Percentiles rank a stretch among this genome's conserved stretches.
Evolutionary conservation across 2,888 invertebrate genomes (phyloP).

Genomic region (Hirtodrosophila histrioides): DNA sequence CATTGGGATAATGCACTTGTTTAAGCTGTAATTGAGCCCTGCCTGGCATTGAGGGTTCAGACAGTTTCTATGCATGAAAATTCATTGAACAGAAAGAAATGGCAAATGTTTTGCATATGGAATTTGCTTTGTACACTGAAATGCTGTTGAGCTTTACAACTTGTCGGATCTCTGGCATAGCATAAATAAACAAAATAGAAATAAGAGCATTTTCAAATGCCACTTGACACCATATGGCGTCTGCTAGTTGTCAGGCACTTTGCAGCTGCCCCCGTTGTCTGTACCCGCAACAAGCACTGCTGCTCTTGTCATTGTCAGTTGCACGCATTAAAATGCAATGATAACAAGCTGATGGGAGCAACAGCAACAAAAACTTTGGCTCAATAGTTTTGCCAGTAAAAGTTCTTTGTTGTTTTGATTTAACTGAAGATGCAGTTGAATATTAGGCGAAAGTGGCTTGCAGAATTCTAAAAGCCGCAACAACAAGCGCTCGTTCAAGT

Average conservation of each 20-base stretch:
- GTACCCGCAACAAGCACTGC: background rate
- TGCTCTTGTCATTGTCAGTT: slow-evolving; percentile 62
- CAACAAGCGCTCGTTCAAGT: slow-evolving; percentile 53
- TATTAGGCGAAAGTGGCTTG: slow-evolving; percentile 77
- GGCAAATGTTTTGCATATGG: slow-evolving; percentile 12
- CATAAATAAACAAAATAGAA: slow-evolving; percentile 70
- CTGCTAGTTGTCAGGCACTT: slow-evolving; percentile 46
- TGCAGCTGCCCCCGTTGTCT: slow-evolving; percentile 16
- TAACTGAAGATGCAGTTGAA: slow-evolving; percentile 55
- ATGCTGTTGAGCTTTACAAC: slow-evolving; percentile 29
- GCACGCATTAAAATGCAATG: slow-evolving; percentile 79
- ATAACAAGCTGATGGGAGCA: slow-evolving; percentile 57
- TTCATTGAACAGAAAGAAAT: slow-evolving; percentile 10
- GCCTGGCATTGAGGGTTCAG: slow-evolving; percentile 6
- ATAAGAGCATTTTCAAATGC: slow-evolving; percentile 78
- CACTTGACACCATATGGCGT: slow-evolving; percentile 77
- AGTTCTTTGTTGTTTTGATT: slow-evolving; percentile 68
- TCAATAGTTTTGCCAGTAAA: slow-evolving; percentile 67
- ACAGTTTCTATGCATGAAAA: slow-evolving; percentile 6
- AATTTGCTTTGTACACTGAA: slow-evolving; percentile 20
- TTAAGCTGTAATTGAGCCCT: too few species aligned
- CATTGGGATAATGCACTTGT: too few species aligned
- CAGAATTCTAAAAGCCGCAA: slow-evolving; percentile 75
- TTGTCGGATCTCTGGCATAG: slow-evolving; percentile 35
- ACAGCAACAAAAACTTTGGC: slow-evolving; percentile 44